Base-by-base conservation (phyloP, 2,888 invertebrate genomes). In the Lasiommata megera region DNA sequence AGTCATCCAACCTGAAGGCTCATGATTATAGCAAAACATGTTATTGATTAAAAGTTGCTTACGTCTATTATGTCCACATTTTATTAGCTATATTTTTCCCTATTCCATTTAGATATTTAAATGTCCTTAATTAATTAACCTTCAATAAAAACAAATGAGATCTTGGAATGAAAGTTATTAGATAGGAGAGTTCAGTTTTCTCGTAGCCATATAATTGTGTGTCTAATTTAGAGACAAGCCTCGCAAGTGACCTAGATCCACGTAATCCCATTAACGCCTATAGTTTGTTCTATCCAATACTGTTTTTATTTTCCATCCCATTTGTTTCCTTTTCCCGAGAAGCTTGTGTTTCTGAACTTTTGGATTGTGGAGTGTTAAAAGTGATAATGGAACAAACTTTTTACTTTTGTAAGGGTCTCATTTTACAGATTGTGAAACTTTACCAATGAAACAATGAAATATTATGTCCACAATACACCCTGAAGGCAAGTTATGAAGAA, bases 251-350 rank as follows among this genome's bases (percentile, higher is more conserved):
- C 62, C 62, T 41, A 61, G 58, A 53, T 61, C 48, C 46, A 28
- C 43, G 56, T 64, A 64, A 62, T 64, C 54, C 60, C 36, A 60
- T 57, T 60, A 54, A 36, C 46, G 44, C 23, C 50, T 54, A 11
- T 56, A 36, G 56, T 50, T 51, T 50, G 34, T 46, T 60, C 34
- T 36, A 46, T 57, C 34, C 12, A 43, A 28, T 54, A 51, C 50
- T 54, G 29, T 56, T 60, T 60, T 60, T 56, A 56, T 56, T 53
- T 43, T 50, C 50, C 54, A 38, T 50, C 28, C 34, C 38, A 34
- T 50, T 56, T 38, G 46, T 44, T 43, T 43, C 48, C 34, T 44
- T 50, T 56, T 17, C 40, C 29, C 41, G 18, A 16, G 50, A 50
- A 41, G 41, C 28, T n/a, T 34, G 11, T 7, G n/a, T 29, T 44